Conservation (phyloP, 2,113 vertebrate species). For the Notarius quadriscutis region DNA sequence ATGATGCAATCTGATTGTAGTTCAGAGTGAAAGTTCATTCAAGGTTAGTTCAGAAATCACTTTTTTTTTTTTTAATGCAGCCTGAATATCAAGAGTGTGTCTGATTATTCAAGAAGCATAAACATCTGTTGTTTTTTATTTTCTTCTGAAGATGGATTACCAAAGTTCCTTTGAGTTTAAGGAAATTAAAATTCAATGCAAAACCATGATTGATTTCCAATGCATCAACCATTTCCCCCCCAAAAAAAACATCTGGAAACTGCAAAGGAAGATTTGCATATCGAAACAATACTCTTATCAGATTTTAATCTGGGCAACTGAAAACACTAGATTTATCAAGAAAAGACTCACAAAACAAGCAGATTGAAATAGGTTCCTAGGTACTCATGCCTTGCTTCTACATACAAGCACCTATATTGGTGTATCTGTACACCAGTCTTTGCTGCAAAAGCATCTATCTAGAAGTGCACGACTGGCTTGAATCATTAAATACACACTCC, state of each 20-base stretch:
- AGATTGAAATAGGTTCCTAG: background rate
- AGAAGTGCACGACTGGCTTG: background rate
- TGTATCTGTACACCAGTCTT: background rate
- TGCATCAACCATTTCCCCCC: background rate
- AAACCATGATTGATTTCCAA: slow-evolving; percentile 15
- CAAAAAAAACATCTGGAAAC: slow-evolving; percentile 1
- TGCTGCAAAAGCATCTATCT: background rate
- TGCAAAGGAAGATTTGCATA: background rate
- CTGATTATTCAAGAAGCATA: slow-evolving; percentile 2
- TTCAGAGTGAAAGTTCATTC: background rate
- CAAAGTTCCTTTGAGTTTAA: background rate
- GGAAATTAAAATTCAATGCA: slow-evolving; percentile 9
- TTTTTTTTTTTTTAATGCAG: background rate
- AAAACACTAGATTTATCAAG: background rate
- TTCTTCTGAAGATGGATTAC: slow-evolving; percentile 1
- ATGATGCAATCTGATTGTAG: slow-evolving; percentile 9
- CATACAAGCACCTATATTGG: background rate
- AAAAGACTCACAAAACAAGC: background rate
- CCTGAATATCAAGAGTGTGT: background rate
- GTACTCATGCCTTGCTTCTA: background rate
- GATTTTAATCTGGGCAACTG: background rate
- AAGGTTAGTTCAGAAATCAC: background rate
- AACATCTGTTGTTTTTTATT: background rate
- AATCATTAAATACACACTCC: slow-evolving; percentile 9
- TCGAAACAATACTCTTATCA: background rate